A percentile compares a stretch with the other conserved stretches of the same genome.
Evolutionary conservation across 1,140 invertebrate species (phyloP).

Genomic region (Heliconius hewitsoni): DNA sequence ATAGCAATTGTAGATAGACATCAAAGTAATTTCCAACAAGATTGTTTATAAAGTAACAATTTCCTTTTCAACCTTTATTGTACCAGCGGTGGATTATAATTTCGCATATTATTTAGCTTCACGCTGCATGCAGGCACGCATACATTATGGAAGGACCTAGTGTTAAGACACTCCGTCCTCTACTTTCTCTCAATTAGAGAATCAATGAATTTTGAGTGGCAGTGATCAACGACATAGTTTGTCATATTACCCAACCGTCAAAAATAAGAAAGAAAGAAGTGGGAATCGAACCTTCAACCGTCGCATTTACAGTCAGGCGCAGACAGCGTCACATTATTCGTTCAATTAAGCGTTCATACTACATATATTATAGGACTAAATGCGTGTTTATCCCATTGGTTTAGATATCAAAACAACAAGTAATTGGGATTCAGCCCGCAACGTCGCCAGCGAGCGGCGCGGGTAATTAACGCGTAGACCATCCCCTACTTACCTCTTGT

Average conservation of each 20-base stretch:
- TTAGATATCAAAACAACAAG: background rate
- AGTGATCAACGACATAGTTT: background rate
- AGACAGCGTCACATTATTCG: background rate
- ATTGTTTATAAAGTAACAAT: conserved; percentile 2
- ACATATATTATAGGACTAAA: background rate
- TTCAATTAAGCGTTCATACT: too few species aligned
- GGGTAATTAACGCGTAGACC: conserved; percentile 12
- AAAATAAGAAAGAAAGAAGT: too few species aligned
- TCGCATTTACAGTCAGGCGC: too few species aligned
- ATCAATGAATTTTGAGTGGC: too few species aligned
- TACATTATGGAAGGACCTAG: too few species aligned
- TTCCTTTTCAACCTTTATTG: background rate
- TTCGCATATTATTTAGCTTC: too few species aligned
- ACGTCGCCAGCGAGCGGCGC: background rate
- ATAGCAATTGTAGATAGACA: background rate
- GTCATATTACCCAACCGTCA: background rate
- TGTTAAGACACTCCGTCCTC: too few species aligned
- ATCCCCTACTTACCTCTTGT: background rate
- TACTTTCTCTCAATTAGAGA: too few species aligned
- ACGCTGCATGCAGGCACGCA: too few species aligned
- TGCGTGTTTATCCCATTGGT: background rate
- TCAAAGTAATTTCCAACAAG: background rate
- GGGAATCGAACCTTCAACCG: too few species aligned
- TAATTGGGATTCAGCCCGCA: background rate
- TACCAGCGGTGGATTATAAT: too few species aligned